Evolutionary conservation across 2,797 vertebrate genomes (phyloP).

Genomic region (Catharus ustulatus): DNA sequence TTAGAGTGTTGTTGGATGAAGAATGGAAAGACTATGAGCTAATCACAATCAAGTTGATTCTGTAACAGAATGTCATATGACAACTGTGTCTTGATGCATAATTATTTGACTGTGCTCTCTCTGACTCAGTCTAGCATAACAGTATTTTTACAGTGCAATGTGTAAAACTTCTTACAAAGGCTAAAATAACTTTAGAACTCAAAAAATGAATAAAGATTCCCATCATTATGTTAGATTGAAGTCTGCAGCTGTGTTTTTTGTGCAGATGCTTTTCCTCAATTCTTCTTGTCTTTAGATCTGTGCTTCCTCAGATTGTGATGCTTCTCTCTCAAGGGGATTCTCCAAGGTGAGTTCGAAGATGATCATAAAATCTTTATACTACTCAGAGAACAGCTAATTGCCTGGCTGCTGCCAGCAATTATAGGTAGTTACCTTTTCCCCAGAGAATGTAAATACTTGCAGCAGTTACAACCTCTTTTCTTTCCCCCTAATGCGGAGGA

Average conservation of each 20-base stretch:
- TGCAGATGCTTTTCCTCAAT: not conserved
- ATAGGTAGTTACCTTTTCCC: not conserved
- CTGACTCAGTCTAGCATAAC: not conserved
- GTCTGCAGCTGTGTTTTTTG: not conserved
- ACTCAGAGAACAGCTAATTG: not conserved
- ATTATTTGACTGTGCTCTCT: not conserved
- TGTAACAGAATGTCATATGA: not conserved
- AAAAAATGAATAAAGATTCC: not conserved
- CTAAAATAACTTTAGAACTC: not conserved
- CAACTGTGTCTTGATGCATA: not conserved
- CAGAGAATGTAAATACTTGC: not conserved
- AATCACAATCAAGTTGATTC: not conserved
- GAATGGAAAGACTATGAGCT: not conserved
- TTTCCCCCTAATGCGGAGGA: not conserved
- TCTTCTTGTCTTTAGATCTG: not conserved
- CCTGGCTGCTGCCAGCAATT: slow-evolving; percentile 3
- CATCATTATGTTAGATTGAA: not conserved
- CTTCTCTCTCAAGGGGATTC: not conserved
- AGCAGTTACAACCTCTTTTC: slow-evolving; percentile 14
- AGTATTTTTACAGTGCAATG: not conserved
- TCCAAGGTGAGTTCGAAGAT: not conserved
- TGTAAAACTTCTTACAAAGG: not conserved
- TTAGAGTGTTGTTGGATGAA: not conserved
- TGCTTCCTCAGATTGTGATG: not conserved
- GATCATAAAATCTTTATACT: not conserved